Percentiles rank a stretch among this genome's conserved stretches.
Evolutionary conservation across 1,140 invertebrate genomes (phyloP).

Genomic region (Coelopa frigida): DNA sequence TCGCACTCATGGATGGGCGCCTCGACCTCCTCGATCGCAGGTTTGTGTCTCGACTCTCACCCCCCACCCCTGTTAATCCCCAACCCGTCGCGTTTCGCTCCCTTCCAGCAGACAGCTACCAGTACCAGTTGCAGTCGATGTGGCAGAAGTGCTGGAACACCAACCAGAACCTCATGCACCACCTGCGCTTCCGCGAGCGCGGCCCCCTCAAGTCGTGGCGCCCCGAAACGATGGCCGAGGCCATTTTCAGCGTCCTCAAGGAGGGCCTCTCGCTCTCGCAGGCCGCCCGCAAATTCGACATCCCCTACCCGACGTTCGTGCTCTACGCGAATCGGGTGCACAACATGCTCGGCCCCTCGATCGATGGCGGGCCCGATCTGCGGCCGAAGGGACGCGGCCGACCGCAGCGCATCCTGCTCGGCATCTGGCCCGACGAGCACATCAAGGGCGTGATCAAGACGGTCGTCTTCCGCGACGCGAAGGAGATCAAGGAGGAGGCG

Average conservation of each 20-base stretch:
- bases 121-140: conserved; percentile 87
- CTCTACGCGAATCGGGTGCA: conserved; percentile 89
- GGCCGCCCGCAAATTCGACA: conserved; percentile 86
- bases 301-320: conserved; percentile 89
- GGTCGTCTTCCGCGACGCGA: conserved; percentile 79
- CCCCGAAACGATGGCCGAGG: conserved; percentile 89
- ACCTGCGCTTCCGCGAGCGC: conserved; percentile 80
- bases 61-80: not conserved
- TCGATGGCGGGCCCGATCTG: conserved; percentile 78
- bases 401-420: conserved; percentile 80
- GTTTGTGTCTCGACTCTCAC: conserved; percentile 53
- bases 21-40: conserved; percentile 76
- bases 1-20: conserved; percentile 84
- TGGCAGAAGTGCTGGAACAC: conserved; percentile 90
- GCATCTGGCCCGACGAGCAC: conserved; percentile 88
- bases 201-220: conserved; percentile 89
- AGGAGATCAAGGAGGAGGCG: conserved; percentile 64
- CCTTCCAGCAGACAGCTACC: conserved; percentile 71
- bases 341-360: conserved; percentile 87
- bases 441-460: conserved; percentile 84
- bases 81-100: conserved; percentile 5
- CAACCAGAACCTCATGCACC: conserved; percentile 78
- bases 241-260: conserved; percentile 84
- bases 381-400: conserved; percentile 84
- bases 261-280: conserved; percentile 83